Conservation (phyloP, 2,113 vertebrate genomes). For the Fregata magnificens region DNA sequence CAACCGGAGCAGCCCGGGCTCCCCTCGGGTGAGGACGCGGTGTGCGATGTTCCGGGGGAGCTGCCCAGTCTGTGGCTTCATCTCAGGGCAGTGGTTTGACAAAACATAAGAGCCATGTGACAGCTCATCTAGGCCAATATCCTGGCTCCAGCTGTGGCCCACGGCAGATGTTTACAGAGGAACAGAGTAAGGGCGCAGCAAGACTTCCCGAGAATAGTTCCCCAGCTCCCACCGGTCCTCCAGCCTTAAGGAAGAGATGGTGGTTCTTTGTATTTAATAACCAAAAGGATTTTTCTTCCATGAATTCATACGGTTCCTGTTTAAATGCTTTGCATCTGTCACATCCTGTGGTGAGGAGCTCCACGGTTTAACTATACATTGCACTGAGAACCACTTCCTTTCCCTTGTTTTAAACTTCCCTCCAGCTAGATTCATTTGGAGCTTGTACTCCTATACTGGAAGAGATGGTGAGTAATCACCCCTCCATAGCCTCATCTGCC, state of each 20-base stretch:
- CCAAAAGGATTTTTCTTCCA: constrained; percentile 49
- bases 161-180: background rate
- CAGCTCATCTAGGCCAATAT: background rate
- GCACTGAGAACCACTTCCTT: constrained; percentile 33
- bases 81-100: background rate
- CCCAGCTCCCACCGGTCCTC: background rate
- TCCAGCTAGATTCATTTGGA: background rate
- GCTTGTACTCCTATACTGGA: background rate
- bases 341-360: constrained; percentile 41
- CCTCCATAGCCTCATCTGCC: background rate
- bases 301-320: constrained; percentile 54
- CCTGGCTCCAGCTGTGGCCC: background rate
- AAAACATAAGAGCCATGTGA: fast-evolving
- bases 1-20: fast-evolving
- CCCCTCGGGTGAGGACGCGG: background rate
- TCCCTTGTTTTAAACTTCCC: background rate
- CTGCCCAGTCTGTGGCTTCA: background rate
- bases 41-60: background rate
- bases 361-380: background rate
- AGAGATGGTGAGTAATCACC: background rate
- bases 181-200: background rate
- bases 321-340: constrained; percentile 15
- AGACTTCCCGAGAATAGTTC: background rate
- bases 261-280: constrained; percentile 5
- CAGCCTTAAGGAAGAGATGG: background rate